Conservation (phyloP, 2,113 vertebrate genomes). For the Heloderma charlesbogerti region DNA sequence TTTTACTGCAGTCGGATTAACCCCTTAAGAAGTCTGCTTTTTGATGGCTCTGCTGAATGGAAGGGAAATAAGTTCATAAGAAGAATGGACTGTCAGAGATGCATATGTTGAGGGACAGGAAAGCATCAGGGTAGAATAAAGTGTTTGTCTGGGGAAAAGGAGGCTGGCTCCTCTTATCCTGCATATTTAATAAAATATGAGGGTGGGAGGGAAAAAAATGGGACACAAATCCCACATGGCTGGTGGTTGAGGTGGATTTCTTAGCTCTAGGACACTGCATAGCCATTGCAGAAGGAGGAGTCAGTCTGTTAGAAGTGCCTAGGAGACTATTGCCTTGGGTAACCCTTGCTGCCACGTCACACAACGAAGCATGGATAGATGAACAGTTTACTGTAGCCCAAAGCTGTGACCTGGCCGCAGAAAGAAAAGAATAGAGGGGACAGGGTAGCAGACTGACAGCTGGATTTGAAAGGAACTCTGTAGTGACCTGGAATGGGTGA, state of each 20-base stretch:
- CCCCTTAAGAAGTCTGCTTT: constrained; percentile 67
- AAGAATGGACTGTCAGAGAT: background rate
- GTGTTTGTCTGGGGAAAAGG: background rate
- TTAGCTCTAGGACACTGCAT: background rate
- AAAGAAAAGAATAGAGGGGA: background rate
- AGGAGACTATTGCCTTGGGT: background rate
- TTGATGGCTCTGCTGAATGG: background rate
- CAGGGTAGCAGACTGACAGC: background rate
- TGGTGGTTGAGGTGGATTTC: background rate
- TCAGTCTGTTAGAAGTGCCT: background rate
- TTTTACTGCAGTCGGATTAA: constrained; percentile 70
- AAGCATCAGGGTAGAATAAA: background rate
- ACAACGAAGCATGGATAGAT: background rate
- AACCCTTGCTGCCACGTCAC: background rate
- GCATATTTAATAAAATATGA: background rate
- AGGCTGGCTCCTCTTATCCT: background rate
- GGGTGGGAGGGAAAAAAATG: background rate
- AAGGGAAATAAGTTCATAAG: background rate
- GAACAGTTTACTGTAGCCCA: background rate
- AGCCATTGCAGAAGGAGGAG: background rate
- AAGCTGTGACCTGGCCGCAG: background rate
- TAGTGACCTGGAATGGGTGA: background rate
- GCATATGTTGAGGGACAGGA: background rate
- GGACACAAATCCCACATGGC: background rate
- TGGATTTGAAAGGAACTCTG: background rate